phyloP scores from a whole-genome alignment of 2,113 vertebrate genomes.

The Seriola quinqueradiata region DNA sequence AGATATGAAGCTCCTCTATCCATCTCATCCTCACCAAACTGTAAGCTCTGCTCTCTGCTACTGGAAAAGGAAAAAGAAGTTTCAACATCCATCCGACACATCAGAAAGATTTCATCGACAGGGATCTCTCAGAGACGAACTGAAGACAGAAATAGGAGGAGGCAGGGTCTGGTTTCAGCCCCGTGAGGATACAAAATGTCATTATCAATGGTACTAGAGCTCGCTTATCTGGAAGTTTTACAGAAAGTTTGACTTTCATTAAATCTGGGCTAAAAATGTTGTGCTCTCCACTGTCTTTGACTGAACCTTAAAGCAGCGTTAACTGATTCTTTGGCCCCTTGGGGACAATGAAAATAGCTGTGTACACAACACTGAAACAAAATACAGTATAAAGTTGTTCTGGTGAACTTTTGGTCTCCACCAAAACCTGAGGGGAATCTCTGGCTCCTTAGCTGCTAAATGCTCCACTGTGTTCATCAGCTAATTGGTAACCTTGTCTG shows the following conservation, averaged over 20 bases:
- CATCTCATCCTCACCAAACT: slow-evolving; percentile 15
- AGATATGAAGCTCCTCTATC: slow-evolving; percentile 15
- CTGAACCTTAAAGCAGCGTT: not conserved
- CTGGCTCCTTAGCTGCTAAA: not conserved
- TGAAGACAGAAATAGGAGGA: not conserved
- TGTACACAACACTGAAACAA: not conserved
- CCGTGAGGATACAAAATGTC: not conserved
- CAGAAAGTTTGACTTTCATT: not conserved
- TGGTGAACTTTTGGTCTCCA: not conserved
- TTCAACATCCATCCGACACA: not conserved
- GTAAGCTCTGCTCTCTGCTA: slow-evolving; percentile 16
- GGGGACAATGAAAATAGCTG: not conserved
- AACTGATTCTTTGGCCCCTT: not conserved
- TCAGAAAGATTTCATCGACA: not conserved
- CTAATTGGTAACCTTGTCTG: not conserved
- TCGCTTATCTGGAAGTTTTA: not conserved
- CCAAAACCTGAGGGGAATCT: not conserved
- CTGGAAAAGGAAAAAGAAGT: slow-evolving; percentile 7
- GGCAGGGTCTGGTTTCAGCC: not conserved
- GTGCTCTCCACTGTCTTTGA: not conserved
- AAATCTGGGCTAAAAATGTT: not conserved
- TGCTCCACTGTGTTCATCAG: not conserved
- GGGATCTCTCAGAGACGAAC: not conserved
- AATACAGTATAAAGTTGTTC: not conserved
- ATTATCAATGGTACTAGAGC: not conserved